These are phyloP conservation scores for Zosterops pallidus DNA, from an alignment of 2,113 vertebrate genomes.

Conservation along the genomic window DNA sequence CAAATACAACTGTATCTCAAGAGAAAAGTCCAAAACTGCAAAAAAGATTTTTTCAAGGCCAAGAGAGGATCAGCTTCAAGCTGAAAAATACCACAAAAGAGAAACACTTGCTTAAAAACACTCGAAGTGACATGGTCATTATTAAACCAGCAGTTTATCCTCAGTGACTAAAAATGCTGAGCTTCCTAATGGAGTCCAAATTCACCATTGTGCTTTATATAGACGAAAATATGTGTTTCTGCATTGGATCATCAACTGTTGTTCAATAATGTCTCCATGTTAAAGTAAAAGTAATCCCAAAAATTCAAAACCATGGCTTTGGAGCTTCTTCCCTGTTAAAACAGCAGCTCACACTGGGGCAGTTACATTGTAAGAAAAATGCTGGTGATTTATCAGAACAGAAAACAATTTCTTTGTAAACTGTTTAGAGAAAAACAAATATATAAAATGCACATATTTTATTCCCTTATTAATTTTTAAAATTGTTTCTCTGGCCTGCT, in stretches of 20 bases:
- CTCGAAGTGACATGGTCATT: neutral
- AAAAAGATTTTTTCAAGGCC: neutral
- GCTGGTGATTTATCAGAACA: neutral
- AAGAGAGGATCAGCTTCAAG: neutral
- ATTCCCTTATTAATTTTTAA: constrained; percentile 29
- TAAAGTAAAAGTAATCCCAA: neutral
- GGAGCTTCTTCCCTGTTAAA: neutral
- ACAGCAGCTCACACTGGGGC: neutral
- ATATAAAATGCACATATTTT: constrained; percentile 7
- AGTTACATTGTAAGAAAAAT: neutral
- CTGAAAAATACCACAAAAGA: neutral
- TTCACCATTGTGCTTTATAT: neutral
- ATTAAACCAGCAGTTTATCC: neutral
- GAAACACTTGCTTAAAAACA: neutral
- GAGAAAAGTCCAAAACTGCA: neutral
- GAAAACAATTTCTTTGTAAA: neutral
- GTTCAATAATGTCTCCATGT: neutral
- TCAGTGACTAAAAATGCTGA: neutral
- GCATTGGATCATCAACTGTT: neutral
- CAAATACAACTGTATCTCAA: neutral
- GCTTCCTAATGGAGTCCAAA: neutral
- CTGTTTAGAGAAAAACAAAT: neutral
- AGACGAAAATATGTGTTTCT: accelerated
- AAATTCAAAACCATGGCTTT: neutral
- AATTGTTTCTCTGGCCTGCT: neutral